Evolutionary conservation across 2,888 invertebrate genomes (phyloP).

Genomic region (Tenthredo distinguenda): DNA sequence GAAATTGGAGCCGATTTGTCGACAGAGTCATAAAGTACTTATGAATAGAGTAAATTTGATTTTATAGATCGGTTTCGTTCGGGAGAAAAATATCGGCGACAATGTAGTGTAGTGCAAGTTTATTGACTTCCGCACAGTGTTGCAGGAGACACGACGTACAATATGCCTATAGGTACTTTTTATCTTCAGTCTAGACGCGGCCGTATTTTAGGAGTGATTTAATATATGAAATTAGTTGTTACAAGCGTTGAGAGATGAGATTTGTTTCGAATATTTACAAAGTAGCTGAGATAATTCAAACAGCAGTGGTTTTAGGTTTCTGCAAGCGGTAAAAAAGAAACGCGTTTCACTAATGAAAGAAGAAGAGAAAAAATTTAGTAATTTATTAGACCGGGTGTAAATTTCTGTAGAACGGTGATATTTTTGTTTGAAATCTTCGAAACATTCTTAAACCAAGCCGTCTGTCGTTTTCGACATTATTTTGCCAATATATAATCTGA

Average conservation of each 20-base stretch:
- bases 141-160: background rate
- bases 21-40: conserved; percentile 20
- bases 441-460: background rate
- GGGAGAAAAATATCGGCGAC: background rate
- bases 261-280: background rate
- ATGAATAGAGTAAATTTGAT: conserved; percentile 28
- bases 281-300: background rate
- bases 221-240: background rate
- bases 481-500: conserved; percentile 5
- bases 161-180: background rate
- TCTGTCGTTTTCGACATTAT: conserved; percentile 18
- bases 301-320: background rate
- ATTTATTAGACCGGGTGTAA: background rate
- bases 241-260: conserved; percentile 7
- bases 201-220: background rate
- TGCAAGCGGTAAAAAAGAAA: background rate
- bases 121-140: background rate
- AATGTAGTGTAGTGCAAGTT: conserved; percentile 1
- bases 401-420: background rate
- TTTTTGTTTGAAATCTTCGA: conserved; percentile 1
- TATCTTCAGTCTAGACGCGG: background rate
- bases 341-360: background rate
- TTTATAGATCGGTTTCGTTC: conserved; percentile 28
- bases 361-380: background rate
- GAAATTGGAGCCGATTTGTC: conserved; percentile 9